A percentile compares a stretch with the other conserved stretches of the same genome.
Conservation (phyloP, 2,113 vertebrate species). For the Microcebus murinus region DNA sequence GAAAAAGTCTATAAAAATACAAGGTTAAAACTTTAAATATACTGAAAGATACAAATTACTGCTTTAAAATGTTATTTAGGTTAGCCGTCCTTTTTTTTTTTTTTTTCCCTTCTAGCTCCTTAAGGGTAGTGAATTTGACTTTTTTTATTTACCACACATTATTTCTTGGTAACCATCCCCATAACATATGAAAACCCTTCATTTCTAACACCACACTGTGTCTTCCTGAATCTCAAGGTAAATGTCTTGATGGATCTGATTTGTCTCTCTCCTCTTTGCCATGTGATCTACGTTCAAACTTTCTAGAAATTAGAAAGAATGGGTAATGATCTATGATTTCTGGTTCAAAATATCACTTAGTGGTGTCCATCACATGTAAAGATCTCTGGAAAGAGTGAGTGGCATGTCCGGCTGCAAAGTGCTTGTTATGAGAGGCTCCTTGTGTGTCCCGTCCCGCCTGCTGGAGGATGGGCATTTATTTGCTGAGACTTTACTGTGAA, state of each 20-base stretch:
- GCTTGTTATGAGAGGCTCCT: background rate
- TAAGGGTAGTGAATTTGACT: background rate
- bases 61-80: constrained; percentile 51
- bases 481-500: constrained; percentile 32
- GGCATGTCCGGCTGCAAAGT: background rate
- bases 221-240: background rate
- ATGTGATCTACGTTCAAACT: background rate
- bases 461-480: background rate
- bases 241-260: background rate
- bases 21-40: constrained; percentile 59
- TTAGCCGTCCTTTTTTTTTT: background rate
- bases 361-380: background rate
- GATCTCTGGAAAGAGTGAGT: background rate
- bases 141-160: background rate
- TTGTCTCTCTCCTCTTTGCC: background rate
- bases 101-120: background rate
- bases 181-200: background rate
- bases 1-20: constrained; percentile 42
- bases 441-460: background rate
- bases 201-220: background rate
- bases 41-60: constrained; percentile 44
- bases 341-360: background rate
- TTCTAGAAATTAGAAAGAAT: background rate
- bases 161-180: background rate
- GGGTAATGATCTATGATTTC: background rate